Base-by-base conservation (phyloP, 2,797 vertebrate genomes). In the Zenarchopterus dispar region DNA sequence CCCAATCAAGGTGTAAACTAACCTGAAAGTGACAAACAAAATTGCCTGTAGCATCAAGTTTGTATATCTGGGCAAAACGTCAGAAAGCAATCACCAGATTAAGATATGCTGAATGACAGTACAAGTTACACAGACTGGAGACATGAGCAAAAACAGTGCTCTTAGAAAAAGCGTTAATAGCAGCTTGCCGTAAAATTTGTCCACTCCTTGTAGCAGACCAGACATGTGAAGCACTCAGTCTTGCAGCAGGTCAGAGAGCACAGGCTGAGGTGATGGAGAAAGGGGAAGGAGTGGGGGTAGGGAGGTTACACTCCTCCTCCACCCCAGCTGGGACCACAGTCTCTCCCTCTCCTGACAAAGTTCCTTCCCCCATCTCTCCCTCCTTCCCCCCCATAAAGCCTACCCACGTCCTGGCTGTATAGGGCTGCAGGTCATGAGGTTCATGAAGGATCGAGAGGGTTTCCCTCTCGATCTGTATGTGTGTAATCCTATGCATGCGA, bases 371-470 rank as follows among this genome's bases (percentile, higher is more conserved):
- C 68, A 71, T 67, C 24, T 3, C 3, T 6, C 67, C 70, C 61
- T 42, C 41, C 62, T 15, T 36, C 5, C 18, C 54, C 57, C 70
- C 60, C 31, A 59, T 67, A 53, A 42, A 67, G 44, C 59, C 22
- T 50, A 26, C 54, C 57, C 67, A 65, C 60, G 75, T 85, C 82
- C 76, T 66, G 68, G 72, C 68, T 85, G 72, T 64, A 44, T 39
- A 62, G 65, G 67, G 73, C 82, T 83, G 31, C 62, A 77, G 88
- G 90, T 92, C 87, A 87, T 77, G 75, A 82, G 78, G 88, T 90
- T 90, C 86, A 90, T 75, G 49, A 75, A 85, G 81, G 74, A 81
- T 80, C 79, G 68, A 69, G 72, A 84, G 66, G 65, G 58, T 70
- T 83, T 84, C 75, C 78, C 76, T 88, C 65, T 75, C 53, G 73